Evolutionary conservation across 2,888 invertebrate species (phyloP), one percentile per base, ranked within the genome.

Genomic region (Pandemis corylana): DNA sequence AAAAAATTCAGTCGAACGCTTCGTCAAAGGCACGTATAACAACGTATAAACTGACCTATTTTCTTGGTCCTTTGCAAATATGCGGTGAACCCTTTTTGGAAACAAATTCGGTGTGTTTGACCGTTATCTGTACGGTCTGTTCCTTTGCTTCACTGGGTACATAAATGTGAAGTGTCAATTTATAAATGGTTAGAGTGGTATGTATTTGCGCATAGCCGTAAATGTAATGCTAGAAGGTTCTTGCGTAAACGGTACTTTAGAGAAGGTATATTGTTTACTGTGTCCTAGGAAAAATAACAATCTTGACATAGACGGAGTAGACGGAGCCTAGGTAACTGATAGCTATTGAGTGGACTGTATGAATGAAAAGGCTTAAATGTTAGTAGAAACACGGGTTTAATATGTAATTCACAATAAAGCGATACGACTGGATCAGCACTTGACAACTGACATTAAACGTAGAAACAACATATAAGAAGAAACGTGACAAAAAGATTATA

Each of bases 51-150:
- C 67, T 69, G 73, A 71, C 77, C 77, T 74, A 74, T 76, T 77
- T 77, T 74, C 77, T 72, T 68, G 70, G 75, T 72, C 77, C 77
- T 77, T 69, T 75, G 75, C 71, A 76, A 77, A 77, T 76, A 77
- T 67, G 72, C 66, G 74, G 76, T 67, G 63, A 73, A 67, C 73
- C 67, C 76, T 76, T 72, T 74, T 75, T 67, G 71, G 56, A 46
- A 67, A 67, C 70, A 67, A 74, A 74, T 75, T 75, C 70, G 66
- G 70, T 42, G 42, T 71, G 75, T 75, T 75, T 70, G 75, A 67
- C 62, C 71, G 66, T 71, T 75, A 75, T 63, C 70, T 66, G 75
- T 71, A 63, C 66, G 62, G 41, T 73, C 61, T 71, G 66, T 15
- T 75, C 71, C 75, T 71, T 53, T 69, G 76, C 68, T 76, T 72